These are phyloP conservation scores for Caenorhabditis uteleia DNA, from an alignment of 2,888 invertebrate species.

Conservation along the genomic window DNA sequence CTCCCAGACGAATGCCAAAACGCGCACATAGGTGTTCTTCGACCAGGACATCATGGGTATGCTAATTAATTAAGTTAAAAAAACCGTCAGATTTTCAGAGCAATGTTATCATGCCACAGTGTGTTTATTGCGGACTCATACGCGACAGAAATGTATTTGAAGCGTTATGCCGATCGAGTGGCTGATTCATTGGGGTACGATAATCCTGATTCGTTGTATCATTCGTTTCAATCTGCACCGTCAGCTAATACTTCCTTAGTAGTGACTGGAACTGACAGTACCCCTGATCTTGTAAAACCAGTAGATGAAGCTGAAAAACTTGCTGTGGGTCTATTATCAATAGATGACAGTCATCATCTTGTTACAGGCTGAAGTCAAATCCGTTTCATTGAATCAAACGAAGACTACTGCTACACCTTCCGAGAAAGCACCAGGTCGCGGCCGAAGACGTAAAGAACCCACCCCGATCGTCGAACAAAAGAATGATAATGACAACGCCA, in stretches of 20 bases:
- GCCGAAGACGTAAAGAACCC: no score
- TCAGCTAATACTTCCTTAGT: background rate
- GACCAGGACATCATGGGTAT: conserved; percentile 17
- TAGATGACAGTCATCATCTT: background rate
- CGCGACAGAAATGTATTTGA: conserved; percentile 5
- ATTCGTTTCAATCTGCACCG: conserved; percentile 4
- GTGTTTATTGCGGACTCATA: conserved; percentile 9
- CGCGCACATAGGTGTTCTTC: conserved; percentile 8
- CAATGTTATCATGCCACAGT: conserved; percentile 11
- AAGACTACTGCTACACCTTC: no score
- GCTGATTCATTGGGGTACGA: conserved; percentile 10
- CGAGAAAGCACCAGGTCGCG: no score
- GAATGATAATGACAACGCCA: no score
- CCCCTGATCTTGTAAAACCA: background rate
- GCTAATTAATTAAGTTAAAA: no score
- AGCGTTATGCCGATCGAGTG: conserved; percentile 4
- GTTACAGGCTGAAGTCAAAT: background rate
- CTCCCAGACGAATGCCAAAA: conserved; percentile 4
- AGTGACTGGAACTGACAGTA: no score
- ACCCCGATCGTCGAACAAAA: no score
- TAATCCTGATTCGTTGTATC: conserved; percentile 7
- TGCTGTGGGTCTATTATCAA: no score
- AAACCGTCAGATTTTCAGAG: no score
- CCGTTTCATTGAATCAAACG: background rate
- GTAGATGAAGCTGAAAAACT: background rate